Conservation (phyloP, 2,797 vertebrate species). For the Gadopsis marmoratus region DNA sequence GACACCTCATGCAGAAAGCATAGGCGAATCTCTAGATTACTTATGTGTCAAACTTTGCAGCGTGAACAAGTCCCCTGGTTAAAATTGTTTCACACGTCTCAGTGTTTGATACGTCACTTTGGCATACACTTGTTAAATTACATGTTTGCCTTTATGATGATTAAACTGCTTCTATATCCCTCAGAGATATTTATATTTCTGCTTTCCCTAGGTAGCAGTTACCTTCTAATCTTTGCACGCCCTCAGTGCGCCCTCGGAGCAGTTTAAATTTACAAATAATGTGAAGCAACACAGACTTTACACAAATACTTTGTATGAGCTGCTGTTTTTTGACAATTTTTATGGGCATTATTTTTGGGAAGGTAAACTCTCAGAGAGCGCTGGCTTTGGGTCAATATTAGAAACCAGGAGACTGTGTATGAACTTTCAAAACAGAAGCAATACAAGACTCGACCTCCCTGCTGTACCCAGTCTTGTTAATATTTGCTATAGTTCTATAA, state of each 20-base stretch:
- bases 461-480: neutral
- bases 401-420: slow-evolving; percentile 6
- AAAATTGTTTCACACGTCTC: slow-evolving; percentile 10
- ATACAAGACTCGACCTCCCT: neutral
- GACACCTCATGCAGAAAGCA: too few species aligned
- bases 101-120: slow-evolving; percentile 8
- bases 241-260: slow-evolving; percentile 13
- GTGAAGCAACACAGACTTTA: slow-evolving; percentile 6
- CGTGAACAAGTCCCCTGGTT: neutral
- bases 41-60: slow-evolving; percentile 10
- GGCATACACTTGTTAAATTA: slow-evolving; percentile 22
- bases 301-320: slow-evolving; percentile 10
- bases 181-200: slow-evolving; percentile 45
- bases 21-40: too few species aligned
- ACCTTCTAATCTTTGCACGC: slow-evolving; percentile 43
- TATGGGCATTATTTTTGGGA: slow-evolving; percentile 25
- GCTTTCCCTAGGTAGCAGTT: slow-evolving; percentile 27
- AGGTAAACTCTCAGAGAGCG: slow-evolving; percentile 11
- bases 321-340: slow-evolving; percentile 14
- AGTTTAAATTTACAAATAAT: slow-evolving; percentile 25
- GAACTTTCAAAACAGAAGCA: slow-evolving; percentile 6
- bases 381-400: slow-evolving; percentile 38
- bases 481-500: slow-evolving; percentile 5
- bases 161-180: slow-evolving; percentile 22
- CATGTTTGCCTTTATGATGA: slow-evolving; percentile 20